Evolutionary conservation across 2,888 invertebrate genomes (phyloP).

Genomic region (Poecilobothrus nobilitatus): DNA sequence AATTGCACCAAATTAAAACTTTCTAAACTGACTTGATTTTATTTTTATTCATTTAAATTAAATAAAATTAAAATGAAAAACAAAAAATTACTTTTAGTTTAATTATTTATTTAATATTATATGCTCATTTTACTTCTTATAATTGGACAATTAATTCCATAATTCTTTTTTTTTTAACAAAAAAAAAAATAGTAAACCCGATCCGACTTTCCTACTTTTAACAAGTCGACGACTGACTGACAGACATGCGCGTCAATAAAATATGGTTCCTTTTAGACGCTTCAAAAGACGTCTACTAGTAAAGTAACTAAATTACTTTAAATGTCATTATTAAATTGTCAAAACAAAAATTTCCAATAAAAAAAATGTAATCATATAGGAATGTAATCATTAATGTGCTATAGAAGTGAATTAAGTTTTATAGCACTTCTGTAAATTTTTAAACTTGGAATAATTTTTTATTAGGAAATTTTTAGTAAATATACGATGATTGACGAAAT

Average conservation of each 20-base stretch:
- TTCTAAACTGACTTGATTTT: not conserved
- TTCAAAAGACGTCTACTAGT: too few relatives aligned
- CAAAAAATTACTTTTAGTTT: not conserved
- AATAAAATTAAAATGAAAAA: not conserved
- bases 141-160: slow-evolving; percentile 3
- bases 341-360: too few relatives aligned
- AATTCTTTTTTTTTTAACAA: not conserved
- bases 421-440: too few relatives aligned
- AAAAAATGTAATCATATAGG: too few relatives aligned
- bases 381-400: too few relatives aligned
- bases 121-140: not conserved
- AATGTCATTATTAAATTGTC: too few relatives aligned
- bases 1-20: not conserved
- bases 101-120: not conserved
- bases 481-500: too few relatives aligned
- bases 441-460: too few relatives aligned
- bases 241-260: not conserved
- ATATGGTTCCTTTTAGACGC: not conserved
- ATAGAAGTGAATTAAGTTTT: too few relatives aligned
- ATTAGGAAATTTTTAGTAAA: too few relatives aligned
- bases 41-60: not conserved
- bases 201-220: not conserved
- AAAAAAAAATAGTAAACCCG: not conserved
- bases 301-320: too few relatives aligned
- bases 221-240: not conserved